phyloP scores from a whole-genome alignment of 2,888 invertebrate genomes.

The Rhamnusium bicolor region DNA sequence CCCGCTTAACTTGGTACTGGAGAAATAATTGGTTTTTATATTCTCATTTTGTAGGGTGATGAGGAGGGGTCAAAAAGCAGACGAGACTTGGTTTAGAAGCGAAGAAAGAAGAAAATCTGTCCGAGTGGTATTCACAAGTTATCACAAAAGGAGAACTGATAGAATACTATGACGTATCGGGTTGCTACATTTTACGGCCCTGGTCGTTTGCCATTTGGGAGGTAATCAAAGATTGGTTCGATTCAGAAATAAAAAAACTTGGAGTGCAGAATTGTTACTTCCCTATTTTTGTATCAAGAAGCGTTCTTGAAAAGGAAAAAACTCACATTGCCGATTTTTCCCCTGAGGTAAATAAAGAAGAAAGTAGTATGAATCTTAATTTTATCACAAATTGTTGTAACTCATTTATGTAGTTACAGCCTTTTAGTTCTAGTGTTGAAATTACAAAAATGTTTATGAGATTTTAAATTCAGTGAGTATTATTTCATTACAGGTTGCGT shows the following conservation, averaged over 20 bases:
- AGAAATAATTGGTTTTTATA: neutral
- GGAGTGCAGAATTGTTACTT: slow-evolving; percentile 98
- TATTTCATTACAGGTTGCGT: slow-evolving; percentile 77
- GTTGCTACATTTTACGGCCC: slow-evolving; percentile 97
- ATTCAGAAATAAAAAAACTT: slow-evolving; percentile 87
- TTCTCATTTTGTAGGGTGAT: slow-evolving; percentile 57
- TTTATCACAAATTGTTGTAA: too few species aligned
- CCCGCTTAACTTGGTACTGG: neutral
- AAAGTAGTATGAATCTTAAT: too few species aligned
- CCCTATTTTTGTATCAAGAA: slow-evolving; percentile 96
- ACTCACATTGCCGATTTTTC: slow-evolving; percentile 98
- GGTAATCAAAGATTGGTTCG: slow-evolving; percentile 88
- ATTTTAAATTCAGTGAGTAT: neutral
- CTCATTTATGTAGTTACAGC: too few species aligned
- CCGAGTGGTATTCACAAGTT: slow-evolving; percentile 99
- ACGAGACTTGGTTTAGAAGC: slow-evolving; percentile 95
- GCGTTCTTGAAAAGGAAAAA: slow-evolving; percentile 95
- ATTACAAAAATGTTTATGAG: too few species aligned
- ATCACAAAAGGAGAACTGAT: slow-evolving; percentile 96
- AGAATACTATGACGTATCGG: slow-evolving; percentile 99
- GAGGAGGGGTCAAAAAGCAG: slow-evolving; percentile 85
- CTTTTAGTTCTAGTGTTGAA: too few species aligned
- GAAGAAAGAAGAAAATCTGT: slow-evolving; percentile 91
- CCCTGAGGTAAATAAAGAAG: slow-evolving; percentile 93
- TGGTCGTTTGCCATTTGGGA: slow-evolving; percentile 99